Conservation (phyloP, 2,888 invertebrate species). For the Leptodirus hochenwartii region DNA sequence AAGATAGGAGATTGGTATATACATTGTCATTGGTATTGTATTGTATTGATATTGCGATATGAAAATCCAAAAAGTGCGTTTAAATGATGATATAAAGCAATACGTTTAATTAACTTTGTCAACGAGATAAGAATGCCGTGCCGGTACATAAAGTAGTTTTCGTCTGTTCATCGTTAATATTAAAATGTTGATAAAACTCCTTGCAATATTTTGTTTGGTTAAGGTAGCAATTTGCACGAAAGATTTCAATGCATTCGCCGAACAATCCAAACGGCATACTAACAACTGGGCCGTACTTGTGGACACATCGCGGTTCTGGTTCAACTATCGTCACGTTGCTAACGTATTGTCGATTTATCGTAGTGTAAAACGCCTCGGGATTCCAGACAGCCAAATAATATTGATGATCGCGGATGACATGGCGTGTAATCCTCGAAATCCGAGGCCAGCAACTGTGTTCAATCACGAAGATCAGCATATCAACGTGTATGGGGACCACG, state of each 20-base stretch:
- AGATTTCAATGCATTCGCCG: slow-evolving; percentile 13
- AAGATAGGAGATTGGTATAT: too few species aligned
- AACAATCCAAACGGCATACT: slow-evolving; percentile 46
- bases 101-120: too few species aligned
- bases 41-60: too few species aligned
- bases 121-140: too few species aligned
- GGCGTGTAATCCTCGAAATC: slow-evolving; percentile 98
- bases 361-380: slow-evolving; percentile 95
- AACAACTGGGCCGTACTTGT: slow-evolving; percentile 99
- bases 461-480: slow-evolving; percentile 97
- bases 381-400: slow-evolving; percentile 96
- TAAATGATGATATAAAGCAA: too few species aligned
- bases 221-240: not conserved
- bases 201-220: not conserved
- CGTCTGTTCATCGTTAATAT: too few species aligned
- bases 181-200: not conserved
- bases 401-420: slow-evolving; percentile 99
- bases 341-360: slow-evolving; percentile 97
- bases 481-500: slow-evolving; percentile 98
- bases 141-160: too few species aligned
- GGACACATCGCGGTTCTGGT: slow-evolving; percentile 98
- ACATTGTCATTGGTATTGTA: too few species aligned
- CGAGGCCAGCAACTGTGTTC: slow-evolving; percentile 91
- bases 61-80: too few species aligned
- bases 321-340: slow-evolving; percentile 98